These are phyloP conservation scores for Drosophila rufa DNA, from an alignment of 1,140 invertebrate species.

Conservation along the genomic window DNA sequence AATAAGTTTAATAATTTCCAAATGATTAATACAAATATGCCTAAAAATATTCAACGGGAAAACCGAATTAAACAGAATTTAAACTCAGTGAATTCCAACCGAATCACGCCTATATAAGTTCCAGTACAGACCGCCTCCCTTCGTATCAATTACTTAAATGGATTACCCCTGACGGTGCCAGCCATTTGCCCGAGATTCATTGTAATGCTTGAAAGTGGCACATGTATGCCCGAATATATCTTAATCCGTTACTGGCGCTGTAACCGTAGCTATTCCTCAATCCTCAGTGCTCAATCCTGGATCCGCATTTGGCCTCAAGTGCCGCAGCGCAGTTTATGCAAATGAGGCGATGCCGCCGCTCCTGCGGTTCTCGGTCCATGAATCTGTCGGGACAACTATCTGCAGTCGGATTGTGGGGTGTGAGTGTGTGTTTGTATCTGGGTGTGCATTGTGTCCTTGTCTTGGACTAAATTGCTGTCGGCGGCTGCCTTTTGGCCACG, in stretches of 20 bases:
- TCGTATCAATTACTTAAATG: conserved; percentile 38
- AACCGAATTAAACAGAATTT: background rate
- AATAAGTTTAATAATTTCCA: too few species aligned
- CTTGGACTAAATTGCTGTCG: conserved; percentile 50
- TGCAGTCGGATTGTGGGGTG: background rate
- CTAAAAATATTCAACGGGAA: background rate
- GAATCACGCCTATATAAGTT: background rate
- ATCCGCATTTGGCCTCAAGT: conserved; percentile 32
- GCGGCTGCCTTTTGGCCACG: conserved; percentile 26
- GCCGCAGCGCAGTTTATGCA: conserved; percentile 62
- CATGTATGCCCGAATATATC: conserved; percentile 19
- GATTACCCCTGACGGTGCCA: conserved; percentile 15
- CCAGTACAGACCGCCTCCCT: background rate
- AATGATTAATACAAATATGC: background rate
- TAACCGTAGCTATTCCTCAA: conserved; percentile 33
- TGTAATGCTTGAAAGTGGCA: background rate
- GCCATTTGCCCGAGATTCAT: conserved; percentile 2
- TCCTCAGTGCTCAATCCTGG: conserved; percentile 18
- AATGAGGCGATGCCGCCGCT: conserved; percentile 53
- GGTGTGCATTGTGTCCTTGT: conserved; percentile 60
- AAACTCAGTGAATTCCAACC: background rate
- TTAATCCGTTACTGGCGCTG: conserved; percentile 17
- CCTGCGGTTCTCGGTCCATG: conserved; percentile 42
- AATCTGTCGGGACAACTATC: conserved; percentile 24
- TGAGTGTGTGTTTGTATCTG: conserved; percentile 14